Base-by-base conservation (phyloP, 2,113 vertebrate species). In the Hypanus sabinus region DNA sequence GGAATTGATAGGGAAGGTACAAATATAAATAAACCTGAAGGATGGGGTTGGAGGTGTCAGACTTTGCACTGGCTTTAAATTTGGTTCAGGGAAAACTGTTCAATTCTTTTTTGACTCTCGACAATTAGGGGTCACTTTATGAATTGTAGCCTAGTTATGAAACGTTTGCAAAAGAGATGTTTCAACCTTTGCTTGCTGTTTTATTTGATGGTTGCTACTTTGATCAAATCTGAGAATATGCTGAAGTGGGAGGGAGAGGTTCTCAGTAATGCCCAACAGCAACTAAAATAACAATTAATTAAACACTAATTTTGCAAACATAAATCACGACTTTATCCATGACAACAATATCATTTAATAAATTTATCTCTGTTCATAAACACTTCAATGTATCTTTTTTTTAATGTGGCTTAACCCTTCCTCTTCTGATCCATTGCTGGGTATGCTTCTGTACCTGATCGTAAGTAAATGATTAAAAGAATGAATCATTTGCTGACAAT, bases 1-100 rank as follows among this genome's bases (percentile, higher is more conserved):
- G 36, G 99, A 99, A 99, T 99, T 99, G 98, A 99, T 99, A 98
- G 99, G 98, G 96, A 97, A 97, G 96, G 91, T 46, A 38, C 60
- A 65, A 90, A 65, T 65, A 90, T 90, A 90, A 90, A 90, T 90
- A 90, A 90, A 90, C 30, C 5, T n/a, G 65, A 60, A 9, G 60
- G 85, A 16, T 90, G 85, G 57, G 65, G 85, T 90, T 90, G 85
- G 60, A 90, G 85, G n/a, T 90, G 85, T 68, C 65, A 27, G 57
- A 30, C 85, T 90, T 90, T 65, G 65, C 60, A 60, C 60, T 20
- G 55, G 60, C 60, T 65, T 65, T 33, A 65, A 90, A 65, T 60
- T 65, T 90, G 62, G 60, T 90, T 90, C 60, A 90, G 85, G 65
- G 57, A 90, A 90, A 90, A 65, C 57, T 33, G 30, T 90, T 90